These are phyloP conservation scores for Coptodon rendalli DNA, from an alignment of 2,113 vertebrate species.

Conservation along the genomic window DNA sequence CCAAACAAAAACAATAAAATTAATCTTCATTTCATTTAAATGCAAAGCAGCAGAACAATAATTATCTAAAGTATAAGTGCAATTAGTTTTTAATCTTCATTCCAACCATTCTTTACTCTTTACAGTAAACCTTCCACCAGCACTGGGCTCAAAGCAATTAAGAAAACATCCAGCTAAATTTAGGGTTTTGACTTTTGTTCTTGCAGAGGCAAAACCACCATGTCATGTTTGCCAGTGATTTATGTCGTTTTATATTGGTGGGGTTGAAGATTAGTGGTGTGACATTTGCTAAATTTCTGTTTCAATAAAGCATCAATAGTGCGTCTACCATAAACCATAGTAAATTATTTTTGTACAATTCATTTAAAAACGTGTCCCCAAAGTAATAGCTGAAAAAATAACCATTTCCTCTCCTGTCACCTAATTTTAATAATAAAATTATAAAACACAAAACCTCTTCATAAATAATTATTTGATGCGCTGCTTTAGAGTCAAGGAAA, in stretches of 20 bases:
- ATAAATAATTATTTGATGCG: background rate
- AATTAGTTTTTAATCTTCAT: background rate
- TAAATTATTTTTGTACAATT: background rate
- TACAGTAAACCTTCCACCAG: background rate
- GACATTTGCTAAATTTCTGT: background rate
- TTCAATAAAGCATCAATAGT: background rate
- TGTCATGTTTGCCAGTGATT: background rate
- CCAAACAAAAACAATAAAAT: slow-evolving; percentile 1
- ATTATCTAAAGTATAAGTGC: slow-evolving; percentile 35
- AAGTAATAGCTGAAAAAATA: background rate
- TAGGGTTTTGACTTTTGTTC: background rate
- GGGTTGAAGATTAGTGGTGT: background rate
- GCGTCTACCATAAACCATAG: background rate
- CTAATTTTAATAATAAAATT: background rate
- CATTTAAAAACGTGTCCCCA: background rate
- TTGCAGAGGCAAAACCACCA: background rate
- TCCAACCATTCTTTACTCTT: background rate
- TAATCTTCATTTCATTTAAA: slow-evolving; percentile 21
- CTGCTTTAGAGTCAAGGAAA: background rate
- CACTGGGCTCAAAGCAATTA: background rate
- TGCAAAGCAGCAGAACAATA: background rate
- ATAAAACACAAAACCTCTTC: background rate
- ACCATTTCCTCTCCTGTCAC: background rate
- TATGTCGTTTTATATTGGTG: background rate
- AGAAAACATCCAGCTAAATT: background rate